A percentile compares a stretch with the other conserved stretches of the same genome.
phyloP scores from a whole-genome alignment of 2,888 invertebrate genomes.

The Acrobasis consociella region DNA sequence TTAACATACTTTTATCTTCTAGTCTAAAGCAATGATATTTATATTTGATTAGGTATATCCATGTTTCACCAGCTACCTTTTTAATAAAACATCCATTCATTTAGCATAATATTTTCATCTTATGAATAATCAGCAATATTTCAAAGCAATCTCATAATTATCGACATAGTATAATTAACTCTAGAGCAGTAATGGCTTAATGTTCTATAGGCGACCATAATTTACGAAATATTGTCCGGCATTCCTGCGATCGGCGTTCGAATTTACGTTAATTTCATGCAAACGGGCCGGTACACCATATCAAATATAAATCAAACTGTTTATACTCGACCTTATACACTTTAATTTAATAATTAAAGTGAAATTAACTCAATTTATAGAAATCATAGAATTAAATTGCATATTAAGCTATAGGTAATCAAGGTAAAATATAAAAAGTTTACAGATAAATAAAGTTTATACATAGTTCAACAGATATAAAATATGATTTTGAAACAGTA shows the following conservation, averaged over 20 bases:
- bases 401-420: too few species aligned
- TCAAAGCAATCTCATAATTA: conserved; percentile 12
- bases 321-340: conserved; percentile 46
- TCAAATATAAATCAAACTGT: conserved; percentile 50
- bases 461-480: too few species aligned
- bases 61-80: neutral
- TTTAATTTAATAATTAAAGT: too few species aligned
- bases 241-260: conserved; percentile 29
- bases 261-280: conserved; percentile 50
- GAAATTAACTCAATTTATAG: too few species aligned
- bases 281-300: conserved; percentile 46
- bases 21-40: too few species aligned
- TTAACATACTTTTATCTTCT: too few species aligned
- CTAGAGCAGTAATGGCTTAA: conserved; percentile 8
- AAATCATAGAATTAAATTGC: too few species aligned
- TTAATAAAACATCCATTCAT: conserved; percentile 6
- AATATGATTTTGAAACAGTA: too few species aligned
- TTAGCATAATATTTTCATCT: conserved; percentile 8
- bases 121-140: conserved; percentile 11
- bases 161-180: neutral
- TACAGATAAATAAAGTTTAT: too few species aligned
- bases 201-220: conserved; percentile 7
- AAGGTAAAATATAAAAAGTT: too few species aligned
- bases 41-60: too few species aligned
- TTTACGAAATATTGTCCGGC: conserved; percentile 12